Evolutionary conservation across 1,140 invertebrate species (phyloP).

Genomic region (Drosophila ananassae): DNA sequence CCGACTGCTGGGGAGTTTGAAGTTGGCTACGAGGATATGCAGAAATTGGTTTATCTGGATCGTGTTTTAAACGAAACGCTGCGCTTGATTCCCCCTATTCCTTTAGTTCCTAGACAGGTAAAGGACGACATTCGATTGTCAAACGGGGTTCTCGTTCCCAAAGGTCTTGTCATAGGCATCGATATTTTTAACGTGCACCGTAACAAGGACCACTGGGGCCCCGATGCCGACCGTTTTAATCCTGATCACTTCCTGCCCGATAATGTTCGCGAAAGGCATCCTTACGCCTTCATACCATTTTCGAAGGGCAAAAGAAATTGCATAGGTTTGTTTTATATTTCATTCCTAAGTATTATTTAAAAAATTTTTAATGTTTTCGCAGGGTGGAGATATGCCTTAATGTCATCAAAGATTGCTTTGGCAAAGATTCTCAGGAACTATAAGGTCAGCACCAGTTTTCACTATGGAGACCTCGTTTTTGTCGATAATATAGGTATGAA

Average conservation of each 20-base stretch:
- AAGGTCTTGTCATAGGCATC: constrained; percentile 42
- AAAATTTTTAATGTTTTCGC: background rate
- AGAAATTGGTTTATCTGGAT: constrained; percentile 87
- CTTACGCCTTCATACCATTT: too few relatives aligned
- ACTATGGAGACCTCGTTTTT: constrained; percentile 37
- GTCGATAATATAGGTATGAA: constrained; percentile 52
- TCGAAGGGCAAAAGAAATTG: constrained; percentile 75
- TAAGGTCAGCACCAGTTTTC: constrained; percentile 35
- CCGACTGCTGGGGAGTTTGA: constrained; percentile 81
- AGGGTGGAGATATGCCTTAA: constrained; percentile 60
- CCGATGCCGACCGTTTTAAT: constrained; percentile 64
- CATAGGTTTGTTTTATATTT: constrained; percentile 48
- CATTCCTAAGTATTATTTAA: background rate
- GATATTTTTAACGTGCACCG: constrained; percentile 62
- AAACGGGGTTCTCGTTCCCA: constrained; percentile 54
- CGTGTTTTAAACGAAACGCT: constrained; percentile 87
- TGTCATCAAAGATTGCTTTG: constrained; percentile 55
- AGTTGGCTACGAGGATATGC: constrained; percentile 85
- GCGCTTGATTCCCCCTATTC: constrained; percentile 79
- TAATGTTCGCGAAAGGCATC: constrained; percentile 56
- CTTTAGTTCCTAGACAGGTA: constrained; percentile 32
- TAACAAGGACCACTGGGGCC: constrained; percentile 59
- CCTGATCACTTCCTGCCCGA: constrained; percentile 74
- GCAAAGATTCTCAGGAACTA: constrained; percentile 56
- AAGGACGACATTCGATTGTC: constrained; percentile 45